A percentile compares a stretch with the other conserved stretches of the same genome.
phyloP scores from a whole-genome alignment of 2,888 invertebrate species.

The Drosophila setosimentum region DNA sequence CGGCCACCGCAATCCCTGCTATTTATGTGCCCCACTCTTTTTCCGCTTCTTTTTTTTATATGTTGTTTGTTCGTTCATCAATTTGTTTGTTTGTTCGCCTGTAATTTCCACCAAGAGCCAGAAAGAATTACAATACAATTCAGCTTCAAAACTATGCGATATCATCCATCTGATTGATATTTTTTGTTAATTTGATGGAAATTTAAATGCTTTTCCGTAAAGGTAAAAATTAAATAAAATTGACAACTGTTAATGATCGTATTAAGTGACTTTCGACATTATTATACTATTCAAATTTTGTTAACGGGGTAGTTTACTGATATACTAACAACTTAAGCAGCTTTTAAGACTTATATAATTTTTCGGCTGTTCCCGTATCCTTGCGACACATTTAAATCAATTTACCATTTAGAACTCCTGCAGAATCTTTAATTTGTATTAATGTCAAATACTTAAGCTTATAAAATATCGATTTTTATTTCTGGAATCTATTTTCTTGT shows the following conservation, averaged over 20 bases:
- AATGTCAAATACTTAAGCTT: neutral
- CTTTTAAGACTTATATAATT: neutral
- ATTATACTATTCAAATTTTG: neutral
- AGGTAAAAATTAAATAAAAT: neutral
- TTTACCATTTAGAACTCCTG: neutral
- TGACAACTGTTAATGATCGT: slow-evolving; percentile 33
- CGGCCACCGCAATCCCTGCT: slow-evolving; percentile 16
- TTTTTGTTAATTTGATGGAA: slow-evolving; percentile 30
- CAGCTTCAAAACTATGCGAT: slow-evolving; percentile 38
- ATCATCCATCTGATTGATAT: slow-evolving; percentile 39
- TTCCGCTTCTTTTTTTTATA: neutral
- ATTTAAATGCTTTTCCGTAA: slow-evolving; percentile 24
- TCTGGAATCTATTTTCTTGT: neutral
- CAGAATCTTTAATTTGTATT: neutral
- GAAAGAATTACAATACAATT: slow-evolving; percentile 35
- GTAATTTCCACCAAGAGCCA: slow-evolving; percentile 27
- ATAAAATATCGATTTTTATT: neutral
- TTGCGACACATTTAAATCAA: neutral
- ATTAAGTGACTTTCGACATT: slow-evolving; percentile 1
- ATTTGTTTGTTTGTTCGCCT: slow-evolving; percentile 39
- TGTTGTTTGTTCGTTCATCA: slow-evolving; percentile 16
- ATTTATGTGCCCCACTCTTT: slow-evolving; percentile 19
- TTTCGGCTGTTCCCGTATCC: neutral
- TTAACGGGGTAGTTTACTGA: neutral
- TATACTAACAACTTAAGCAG: neutral